Conservation (phyloP, 2,113 vertebrate genomes). For the Ictidomys tridecemlineatus region DNA sequence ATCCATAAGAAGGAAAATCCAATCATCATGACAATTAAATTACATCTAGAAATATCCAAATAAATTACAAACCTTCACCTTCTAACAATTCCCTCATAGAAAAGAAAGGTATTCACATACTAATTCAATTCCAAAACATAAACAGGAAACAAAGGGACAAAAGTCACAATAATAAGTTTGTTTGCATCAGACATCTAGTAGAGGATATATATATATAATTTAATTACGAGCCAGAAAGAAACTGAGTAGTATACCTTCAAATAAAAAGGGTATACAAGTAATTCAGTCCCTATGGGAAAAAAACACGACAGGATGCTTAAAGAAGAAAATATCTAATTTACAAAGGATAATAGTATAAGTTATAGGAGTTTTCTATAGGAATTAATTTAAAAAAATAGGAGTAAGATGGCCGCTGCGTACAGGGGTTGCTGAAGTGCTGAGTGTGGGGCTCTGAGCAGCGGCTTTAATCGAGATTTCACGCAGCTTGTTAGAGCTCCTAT, state of each 20-base stretch:
- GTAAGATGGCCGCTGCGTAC: no score
- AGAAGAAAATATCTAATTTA: conserved; percentile 63
- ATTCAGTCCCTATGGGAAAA: conserved; percentile 55
- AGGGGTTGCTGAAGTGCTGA: no score
- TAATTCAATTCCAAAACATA: conserved; percentile 63
- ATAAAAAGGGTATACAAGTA: conserved; percentile 57
- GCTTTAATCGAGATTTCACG: no score
- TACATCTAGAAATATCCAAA: conserved; percentile 39
- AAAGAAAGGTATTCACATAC: background rate
- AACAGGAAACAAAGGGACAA: conserved; percentile 58
- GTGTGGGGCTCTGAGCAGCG: no score
- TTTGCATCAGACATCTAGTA: conserved; percentile 66
- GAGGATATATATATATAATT: conserved; percentile 35
- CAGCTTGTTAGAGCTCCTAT: no score
- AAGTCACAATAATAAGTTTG: conserved; percentile 53
- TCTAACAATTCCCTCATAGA: conserved; percentile 6
- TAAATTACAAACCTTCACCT: conserved; percentile 57
- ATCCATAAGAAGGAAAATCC: conserved; percentile 57
- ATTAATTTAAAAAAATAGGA: conserved; percentile 53
- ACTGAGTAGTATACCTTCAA: conserved; percentile 47
- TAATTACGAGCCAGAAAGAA: conserved; percentile 70
- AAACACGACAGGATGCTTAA: conserved; percentile 62
- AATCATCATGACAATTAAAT: conserved; percentile 55
- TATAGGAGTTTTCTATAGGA: conserved; percentile 70
- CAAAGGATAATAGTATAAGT: conserved; percentile 40